phyloP scores from a whole-genome alignment of 2,888 invertebrate genomes.

The Zonitis immaculata region DNA sequence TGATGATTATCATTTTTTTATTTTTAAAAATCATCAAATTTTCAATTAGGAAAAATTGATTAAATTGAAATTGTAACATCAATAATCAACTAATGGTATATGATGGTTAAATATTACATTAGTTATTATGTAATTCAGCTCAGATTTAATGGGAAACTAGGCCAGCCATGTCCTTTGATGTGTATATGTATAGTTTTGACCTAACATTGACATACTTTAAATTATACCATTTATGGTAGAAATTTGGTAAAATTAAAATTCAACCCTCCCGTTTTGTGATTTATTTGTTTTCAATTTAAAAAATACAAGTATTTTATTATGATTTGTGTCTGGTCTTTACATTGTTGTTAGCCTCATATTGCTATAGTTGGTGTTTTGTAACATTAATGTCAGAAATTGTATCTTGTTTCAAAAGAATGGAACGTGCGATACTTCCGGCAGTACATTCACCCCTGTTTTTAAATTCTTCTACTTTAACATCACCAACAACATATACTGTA shows the following conservation, averaged over 20 bases:
- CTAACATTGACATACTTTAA: conserved; percentile 32
- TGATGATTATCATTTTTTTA: too few species aligned
- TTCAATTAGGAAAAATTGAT: too few species aligned
- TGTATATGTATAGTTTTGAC: too few species aligned
- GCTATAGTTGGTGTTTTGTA: neutral
- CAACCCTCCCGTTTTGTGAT: too few species aligned
- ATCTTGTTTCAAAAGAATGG: conserved; percentile 22
- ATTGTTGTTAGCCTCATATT: neutral
- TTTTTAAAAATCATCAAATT: too few species aligned
- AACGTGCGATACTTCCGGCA: conserved; percentile 27
- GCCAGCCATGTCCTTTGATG: conserved; percentile 14
- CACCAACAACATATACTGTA: too few species aligned
- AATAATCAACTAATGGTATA: neutral
- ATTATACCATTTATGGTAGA: neutral
- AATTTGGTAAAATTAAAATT: neutral
- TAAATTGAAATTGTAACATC: neutral
- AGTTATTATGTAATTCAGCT: conserved; percentile 6
- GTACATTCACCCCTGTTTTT: conserved; percentile 24
- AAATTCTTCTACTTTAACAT: neutral
- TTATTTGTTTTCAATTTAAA: neutral
- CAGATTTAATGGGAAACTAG: conserved; percentile 6
- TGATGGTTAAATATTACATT: neutral
- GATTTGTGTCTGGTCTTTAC: neutral
- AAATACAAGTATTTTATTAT: neutral
- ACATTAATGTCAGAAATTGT: conserved; percentile 7